phyloP scores from a whole-genome alignment of 30 jellyfish, hydroid and myxozoan genomes.

The Pelagia noctiluca region DNA sequence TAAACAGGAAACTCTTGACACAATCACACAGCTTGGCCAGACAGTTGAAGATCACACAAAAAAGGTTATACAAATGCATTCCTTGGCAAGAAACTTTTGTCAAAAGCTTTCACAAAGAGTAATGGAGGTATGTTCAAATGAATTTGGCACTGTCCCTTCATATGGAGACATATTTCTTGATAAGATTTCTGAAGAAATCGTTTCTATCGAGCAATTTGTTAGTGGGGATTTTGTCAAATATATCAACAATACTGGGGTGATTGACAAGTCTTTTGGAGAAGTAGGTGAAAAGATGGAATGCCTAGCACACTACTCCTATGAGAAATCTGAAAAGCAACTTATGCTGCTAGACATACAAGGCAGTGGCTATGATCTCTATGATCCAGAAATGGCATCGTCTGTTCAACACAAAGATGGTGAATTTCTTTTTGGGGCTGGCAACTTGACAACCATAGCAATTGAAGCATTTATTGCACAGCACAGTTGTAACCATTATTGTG shows the following conservation, averaged over 20 bases:
- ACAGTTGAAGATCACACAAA: too few species aligned
- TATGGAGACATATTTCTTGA: too few species aligned
- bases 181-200: background rate
- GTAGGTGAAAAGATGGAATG: constrained; percentile 31
- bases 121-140: too few species aligned
- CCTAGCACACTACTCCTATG: constrained; percentile 29
- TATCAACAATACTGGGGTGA: background rate
- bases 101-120: too few species aligned
- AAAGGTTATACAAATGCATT: too few species aligned
- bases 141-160: too few species aligned
- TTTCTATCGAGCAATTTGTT: background rate
- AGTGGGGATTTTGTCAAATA: background rate
- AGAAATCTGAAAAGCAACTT: constrained; percentile 16
- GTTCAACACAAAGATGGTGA: background rate
- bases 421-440: constrained; percentile 25
- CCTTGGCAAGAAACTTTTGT: too few species aligned
- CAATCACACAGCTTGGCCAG: too few species aligned
- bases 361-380: constrained; percentile 15
- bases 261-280: background rate
- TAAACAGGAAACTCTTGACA: background rate
- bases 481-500: constrained; percentile 19
- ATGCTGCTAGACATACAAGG: constrained; percentile 50
- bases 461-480: background rate
- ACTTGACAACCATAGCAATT: constrained; percentile 15
- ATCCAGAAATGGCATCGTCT: constrained; percentile 51